Conservation (phyloP, 1,140 invertebrate species). For the Zaprionus capensis region DNA sequence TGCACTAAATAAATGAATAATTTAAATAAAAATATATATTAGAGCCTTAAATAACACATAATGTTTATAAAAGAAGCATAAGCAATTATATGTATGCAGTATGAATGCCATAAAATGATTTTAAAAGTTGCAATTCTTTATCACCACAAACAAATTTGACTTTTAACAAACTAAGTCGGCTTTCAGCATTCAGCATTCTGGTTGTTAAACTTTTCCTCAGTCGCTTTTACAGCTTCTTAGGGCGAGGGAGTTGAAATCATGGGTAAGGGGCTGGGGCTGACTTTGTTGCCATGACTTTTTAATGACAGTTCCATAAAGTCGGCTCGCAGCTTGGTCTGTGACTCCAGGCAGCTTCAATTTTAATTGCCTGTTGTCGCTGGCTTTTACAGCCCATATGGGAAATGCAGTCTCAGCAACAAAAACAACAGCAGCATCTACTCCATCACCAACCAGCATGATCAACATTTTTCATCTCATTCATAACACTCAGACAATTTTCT, state of each 20-base stretch:
- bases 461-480: slow-evolving; percentile 54
- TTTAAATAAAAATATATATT: not conserved
- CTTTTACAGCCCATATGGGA: slow-evolving; percentile 68
- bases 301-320: slow-evolving; percentile 57
- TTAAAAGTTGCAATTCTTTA: not conserved
- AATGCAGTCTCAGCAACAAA: slow-evolving; percentile 45
- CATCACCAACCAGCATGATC: slow-evolving; percentile 23
- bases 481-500: slow-evolving; percentile 24
- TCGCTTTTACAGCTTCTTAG: slow-evolving; percentile 18
- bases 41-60: not conserved
- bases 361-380: slow-evolving; percentile 51
- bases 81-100: not conserved
- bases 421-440: not conserved
- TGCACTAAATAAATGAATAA: not conserved
- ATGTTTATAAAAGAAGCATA: not conserved
- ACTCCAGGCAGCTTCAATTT: slow-evolving; percentile 45
- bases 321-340: slow-evolving; percentile 28
- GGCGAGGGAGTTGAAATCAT: not conserved
- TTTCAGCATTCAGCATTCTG: slow-evolving; percentile 8
- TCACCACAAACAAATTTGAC: not conserved
- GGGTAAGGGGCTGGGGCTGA: not conserved
- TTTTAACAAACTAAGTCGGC: slow-evolving; percentile 1
- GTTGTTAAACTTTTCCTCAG: slow-evolving; percentile 19
- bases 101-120: not conserved
- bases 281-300: slow-evolving; percentile 61